Conservation (phyloP, 64 coral and sea anemone genomes). For the Actinia equina region DNA sequence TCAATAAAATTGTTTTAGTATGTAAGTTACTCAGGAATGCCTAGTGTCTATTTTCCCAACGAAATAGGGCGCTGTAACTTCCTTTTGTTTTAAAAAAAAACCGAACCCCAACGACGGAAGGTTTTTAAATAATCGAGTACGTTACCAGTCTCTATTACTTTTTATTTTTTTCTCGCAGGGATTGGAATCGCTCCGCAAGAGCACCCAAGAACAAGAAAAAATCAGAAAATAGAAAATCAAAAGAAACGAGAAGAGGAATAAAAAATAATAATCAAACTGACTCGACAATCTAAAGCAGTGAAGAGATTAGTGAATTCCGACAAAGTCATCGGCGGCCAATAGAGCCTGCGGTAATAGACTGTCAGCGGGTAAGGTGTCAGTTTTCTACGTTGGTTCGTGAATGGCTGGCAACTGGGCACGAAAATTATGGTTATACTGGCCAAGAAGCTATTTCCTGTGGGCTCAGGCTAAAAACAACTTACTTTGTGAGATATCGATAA, state of each 20-base stretch:
- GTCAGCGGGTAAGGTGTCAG: not conserved
- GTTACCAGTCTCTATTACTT: not conserved
- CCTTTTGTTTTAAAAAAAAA: no score
- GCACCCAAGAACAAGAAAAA: conserved; percentile 9
- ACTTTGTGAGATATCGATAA: no score
- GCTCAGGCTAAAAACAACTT: not conserved
- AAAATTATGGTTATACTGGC: not conserved
- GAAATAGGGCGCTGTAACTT: no score
- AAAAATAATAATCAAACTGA: not conserved
- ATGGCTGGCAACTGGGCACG: not conserved
- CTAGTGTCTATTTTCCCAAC: no score
- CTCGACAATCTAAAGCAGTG: not conserved
- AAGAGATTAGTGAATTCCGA: not conserved
- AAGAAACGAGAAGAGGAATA: not conserved
- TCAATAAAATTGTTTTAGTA: no score
- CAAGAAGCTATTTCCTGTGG: conserved; percentile 15
- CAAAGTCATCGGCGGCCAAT: not conserved
- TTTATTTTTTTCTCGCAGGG: not conserved
- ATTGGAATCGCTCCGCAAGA: not conserved
- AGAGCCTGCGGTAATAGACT: conserved; percentile 11
- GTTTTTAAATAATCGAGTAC: not conserved
- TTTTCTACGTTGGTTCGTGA: not conserved
- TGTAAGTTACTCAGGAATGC: no score
- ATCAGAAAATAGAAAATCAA: not conserved
- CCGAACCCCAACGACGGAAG: not conserved